These are phyloP conservation scores for Fringilla coelebs DNA, from an alignment of 2,797 vertebrate genomes.

Conservation along the genomic window DNA sequence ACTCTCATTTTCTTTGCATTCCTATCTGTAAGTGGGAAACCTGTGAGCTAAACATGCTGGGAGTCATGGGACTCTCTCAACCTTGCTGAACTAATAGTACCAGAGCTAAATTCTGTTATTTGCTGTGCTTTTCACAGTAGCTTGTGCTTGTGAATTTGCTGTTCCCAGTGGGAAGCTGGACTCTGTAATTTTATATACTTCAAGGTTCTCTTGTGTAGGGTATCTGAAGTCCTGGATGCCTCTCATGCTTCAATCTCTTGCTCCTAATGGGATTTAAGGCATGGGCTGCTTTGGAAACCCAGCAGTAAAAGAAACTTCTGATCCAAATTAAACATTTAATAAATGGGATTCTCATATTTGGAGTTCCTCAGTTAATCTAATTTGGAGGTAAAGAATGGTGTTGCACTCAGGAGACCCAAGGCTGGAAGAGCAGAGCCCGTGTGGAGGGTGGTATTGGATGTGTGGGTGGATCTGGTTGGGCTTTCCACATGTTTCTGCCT, in stretches of 20 bases:
- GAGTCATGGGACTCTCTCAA: neutral
- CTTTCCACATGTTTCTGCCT: neutral
- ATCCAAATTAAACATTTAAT: neutral
- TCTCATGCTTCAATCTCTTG: neutral
- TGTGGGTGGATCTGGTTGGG: neutral
- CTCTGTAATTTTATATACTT: neutral
- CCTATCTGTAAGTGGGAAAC: neutral
- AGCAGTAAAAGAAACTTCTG: neutral
- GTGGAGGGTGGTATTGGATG: neutral
- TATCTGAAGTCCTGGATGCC: neutral
- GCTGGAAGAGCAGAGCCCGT: accelerated
- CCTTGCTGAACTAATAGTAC: neutral
- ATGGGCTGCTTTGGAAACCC: neutral
- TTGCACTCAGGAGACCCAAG: neutral
- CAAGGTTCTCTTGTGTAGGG: neutral
- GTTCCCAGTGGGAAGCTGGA: neutral
- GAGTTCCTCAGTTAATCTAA: neutral
- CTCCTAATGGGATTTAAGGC: neutral
- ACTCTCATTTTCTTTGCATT: neutral
- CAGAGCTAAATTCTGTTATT: neutral
- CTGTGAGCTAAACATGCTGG: neutral
- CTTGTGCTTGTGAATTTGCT: neutral
- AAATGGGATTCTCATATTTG: neutral
- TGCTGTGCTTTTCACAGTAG: neutral
- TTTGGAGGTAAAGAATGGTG: neutral